phyloP scores from a whole-genome alignment of 2,113 vertebrate genomes.

The Atherinomorus stipes region DNA sequence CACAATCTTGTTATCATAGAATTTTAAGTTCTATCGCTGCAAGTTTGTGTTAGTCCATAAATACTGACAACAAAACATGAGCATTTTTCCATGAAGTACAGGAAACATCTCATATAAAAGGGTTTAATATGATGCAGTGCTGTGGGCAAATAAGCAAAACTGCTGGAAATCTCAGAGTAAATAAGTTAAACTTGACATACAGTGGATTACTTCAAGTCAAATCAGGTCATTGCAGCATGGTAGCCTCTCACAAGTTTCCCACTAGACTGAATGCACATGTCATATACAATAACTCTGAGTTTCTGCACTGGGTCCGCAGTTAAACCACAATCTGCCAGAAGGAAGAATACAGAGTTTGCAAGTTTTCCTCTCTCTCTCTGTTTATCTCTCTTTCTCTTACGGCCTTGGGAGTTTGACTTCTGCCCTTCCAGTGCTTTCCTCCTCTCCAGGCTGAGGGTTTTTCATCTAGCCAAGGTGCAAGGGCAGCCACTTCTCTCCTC shows the following conservation, averaged over 20 bases:
- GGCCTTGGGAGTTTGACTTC: constrained; percentile 81
- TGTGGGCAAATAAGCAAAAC: constrained; percentile 2
- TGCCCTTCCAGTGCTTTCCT: constrained; percentile 77
- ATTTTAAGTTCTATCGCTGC: background rate
- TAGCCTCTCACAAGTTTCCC: constrained; percentile 47
- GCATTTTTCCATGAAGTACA: background rate
- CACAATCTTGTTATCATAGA: background rate
- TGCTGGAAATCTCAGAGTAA: background rate
- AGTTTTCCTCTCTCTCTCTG: constrained; percentile 45
- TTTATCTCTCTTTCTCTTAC: constrained; percentile 44
- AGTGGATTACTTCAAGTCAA: constrained; percentile 5
- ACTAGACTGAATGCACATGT: constrained; percentile 43
- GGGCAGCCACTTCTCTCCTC: constrained; percentile 78
- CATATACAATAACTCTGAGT: constrained; percentile 49
- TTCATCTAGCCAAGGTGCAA: constrained; percentile 81
- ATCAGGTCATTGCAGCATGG: constrained; percentile 29
- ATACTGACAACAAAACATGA: background rate
- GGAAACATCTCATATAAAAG: background rate
- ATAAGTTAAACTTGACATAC: background rate
- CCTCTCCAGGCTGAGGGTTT: constrained; percentile 78
- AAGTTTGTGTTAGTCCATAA: background rate
- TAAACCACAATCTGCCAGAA: constrained; percentile 70
- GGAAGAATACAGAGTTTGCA: constrained; percentile 73
- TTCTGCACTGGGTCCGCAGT: constrained; percentile 54
- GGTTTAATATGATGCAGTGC: background rate